These are phyloP conservation scores for Steatornis caripensis DNA, from an alignment of 2,113 vertebrate genomes.

Conservation along the genomic window DNA sequence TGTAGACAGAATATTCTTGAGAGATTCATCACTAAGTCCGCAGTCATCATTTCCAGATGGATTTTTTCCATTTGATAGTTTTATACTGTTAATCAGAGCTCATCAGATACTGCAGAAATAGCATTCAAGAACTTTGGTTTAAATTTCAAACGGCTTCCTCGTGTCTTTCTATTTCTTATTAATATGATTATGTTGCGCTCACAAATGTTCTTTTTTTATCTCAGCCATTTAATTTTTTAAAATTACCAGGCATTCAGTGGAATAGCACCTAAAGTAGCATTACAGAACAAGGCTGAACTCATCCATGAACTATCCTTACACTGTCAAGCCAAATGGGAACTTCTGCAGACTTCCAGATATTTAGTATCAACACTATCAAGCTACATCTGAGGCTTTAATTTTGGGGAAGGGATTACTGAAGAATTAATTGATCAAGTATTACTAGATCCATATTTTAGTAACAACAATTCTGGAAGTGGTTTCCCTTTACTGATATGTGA, in stretches of 20 bases:
- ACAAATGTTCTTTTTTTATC: slow-evolving; percentile 34
- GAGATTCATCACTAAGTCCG: background rate
- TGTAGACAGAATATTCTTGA: background rate
- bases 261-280: background rate
- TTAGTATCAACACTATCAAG: background rate
- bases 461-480: background rate
- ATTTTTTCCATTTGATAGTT: slow-evolving; percentile 48
- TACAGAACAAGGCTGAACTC: background rate
- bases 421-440: background rate
- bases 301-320: background rate
- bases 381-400: background rate
- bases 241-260: background rate
- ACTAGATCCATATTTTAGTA: background rate
- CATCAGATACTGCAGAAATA: slow-evolving; percentile 32
- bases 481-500: background rate
- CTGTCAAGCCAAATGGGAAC: background rate
- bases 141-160: slow-evolving; percentile 35
- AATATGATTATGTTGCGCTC: background rate
- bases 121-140: slow-evolving; percentile 1
- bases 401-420: background rate
- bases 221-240: background rate
- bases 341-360: background rate
- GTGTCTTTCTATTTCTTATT: slow-evolving; percentile 30
- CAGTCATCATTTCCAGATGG: background rate
- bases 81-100: slow-evolving; percentile 47